phyloP scores from a whole-genome alignment of 2,888 invertebrate species.

The Brachylomia viminalis region DNA sequence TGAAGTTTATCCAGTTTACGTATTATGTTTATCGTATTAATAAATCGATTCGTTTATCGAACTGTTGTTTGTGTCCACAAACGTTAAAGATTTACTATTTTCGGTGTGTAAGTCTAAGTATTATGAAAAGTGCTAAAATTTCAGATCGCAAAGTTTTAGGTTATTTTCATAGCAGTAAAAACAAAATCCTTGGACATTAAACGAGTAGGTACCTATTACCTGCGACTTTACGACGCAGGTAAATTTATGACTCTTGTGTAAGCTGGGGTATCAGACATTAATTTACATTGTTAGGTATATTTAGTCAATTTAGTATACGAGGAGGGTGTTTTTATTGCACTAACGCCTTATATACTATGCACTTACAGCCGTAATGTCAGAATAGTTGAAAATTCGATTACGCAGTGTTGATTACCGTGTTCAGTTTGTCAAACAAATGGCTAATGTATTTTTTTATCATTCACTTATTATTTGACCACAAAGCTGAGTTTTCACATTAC shows the following conservation, averaged over 20 bases:
- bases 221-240: neutral
- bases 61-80: conserved; percentile 1
- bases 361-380: neutral
- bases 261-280: neutral
- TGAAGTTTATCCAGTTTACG: neutral
- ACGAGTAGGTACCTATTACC: neutral
- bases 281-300: conserved; percentile 28
- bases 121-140: neutral
- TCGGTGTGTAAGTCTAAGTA: neutral
- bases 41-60: neutral
- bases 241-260: conserved; percentile 8
- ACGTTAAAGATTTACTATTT: neutral
- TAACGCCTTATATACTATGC: neutral
- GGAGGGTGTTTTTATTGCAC: neutral
- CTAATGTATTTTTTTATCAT: neutral
- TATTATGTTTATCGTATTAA: neutral
- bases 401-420: conserved; percentile 29
- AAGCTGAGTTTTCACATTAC: conserved; percentile 38
- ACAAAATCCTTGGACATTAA: conserved; percentile 20
- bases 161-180: neutral
- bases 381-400: conserved; percentile 5
- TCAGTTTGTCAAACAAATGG: conserved; percentile 32
- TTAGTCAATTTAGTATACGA: conserved; percentile 39
- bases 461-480: conserved; percentile 20
- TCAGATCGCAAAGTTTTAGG: neutral